Conservation (phyloP, 2,888 invertebrate genomes). For the Lycophotia porphyrea region DNA sequence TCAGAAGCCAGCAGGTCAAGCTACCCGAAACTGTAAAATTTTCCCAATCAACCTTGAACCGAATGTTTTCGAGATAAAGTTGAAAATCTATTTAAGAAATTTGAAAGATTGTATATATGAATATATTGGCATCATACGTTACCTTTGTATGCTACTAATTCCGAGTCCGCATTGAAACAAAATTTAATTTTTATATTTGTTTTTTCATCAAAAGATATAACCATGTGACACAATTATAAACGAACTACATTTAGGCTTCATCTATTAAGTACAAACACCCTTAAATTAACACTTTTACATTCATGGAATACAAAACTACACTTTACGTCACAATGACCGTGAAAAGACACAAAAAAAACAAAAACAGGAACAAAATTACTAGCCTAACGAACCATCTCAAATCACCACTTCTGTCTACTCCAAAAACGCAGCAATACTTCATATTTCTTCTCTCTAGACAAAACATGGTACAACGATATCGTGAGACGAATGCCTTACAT, state of each 20-base stretch:
- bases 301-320: not conserved
- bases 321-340: not conserved
- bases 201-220: too few relatives aligned
- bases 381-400: conserved; percentile 19
- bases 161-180: too few relatives aligned
- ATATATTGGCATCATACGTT: too few relatives aligned
- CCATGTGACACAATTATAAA: too few relatives aligned
- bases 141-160: not conserved
- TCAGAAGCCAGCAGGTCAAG: too few relatives aligned
- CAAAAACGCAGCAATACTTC: conserved; percentile 52
- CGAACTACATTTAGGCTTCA: not conserved
- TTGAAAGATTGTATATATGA: too few relatives aligned
- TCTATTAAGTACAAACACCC: too few relatives aligned
- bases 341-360: not conserved
- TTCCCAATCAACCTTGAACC: too few relatives aligned
- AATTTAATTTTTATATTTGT: too few relatives aligned
- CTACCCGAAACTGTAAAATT: too few relatives aligned
- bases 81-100: too few relatives aligned
- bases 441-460: conserved; percentile 53
- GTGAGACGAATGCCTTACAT: conserved; percentile 59
- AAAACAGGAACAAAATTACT: not conserved
- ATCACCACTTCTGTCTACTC: conserved; percentile 31
- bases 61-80: too few relatives aligned
- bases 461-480: conserved; percentile 61
- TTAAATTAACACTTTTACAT: not conserved